Base-by-base conservation (phyloP, 1,140 invertebrate genomes). In the Macrocentrus cingulum region DNA sequence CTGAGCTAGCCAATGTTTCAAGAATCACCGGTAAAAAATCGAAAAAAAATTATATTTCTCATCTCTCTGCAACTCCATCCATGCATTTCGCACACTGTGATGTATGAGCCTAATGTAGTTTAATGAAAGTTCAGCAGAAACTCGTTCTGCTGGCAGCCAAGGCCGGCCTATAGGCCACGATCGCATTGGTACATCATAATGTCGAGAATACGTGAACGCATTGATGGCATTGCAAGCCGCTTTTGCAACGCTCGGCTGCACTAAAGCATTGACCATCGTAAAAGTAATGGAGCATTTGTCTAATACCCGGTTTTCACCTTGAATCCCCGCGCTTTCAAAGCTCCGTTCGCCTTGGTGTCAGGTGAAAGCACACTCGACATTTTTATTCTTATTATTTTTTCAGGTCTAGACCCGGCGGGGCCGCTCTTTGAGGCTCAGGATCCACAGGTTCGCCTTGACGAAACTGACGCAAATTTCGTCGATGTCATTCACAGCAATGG, bases 401-500 rank as follows among this genome's bases (percentile, higher is more conserved):
- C 36, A 90, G 92, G 93, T 50, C 74, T 96, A 32, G 93, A 96
- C 81, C 92, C 93, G 18, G 93, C 93, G 0, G 93, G 92, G 4
- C 93, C 93, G 0, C 80, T 95, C 0, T 95, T 95, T 72, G 92
- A 95, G 72, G 87, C 88, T 20, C 91, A 94, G 73, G 91, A 93
- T 65, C 84, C 88, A 0, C 82, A 86, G 48, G 91, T 88, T 0
- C 82, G 93, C 1, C 76, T 96, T 39, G 93, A 95, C 70, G 85
- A 88, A 42, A 84, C 81, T 0, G 94, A 97, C 76, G 95, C 95
- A 0, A 83, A 87, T 36, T 97, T 96, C 72, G 95, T 98, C 0
- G 95, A 97, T 72, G 92, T 95, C 0, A 96, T 97, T 41, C 95
- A 98, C 71, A 94, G 91, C 9, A 95, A 97, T 72, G 94, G 92